These are phyloP conservation scores for Tiphia femorata DNA, from an alignment of 2,888 invertebrate species.

Conservation along the genomic window DNA sequence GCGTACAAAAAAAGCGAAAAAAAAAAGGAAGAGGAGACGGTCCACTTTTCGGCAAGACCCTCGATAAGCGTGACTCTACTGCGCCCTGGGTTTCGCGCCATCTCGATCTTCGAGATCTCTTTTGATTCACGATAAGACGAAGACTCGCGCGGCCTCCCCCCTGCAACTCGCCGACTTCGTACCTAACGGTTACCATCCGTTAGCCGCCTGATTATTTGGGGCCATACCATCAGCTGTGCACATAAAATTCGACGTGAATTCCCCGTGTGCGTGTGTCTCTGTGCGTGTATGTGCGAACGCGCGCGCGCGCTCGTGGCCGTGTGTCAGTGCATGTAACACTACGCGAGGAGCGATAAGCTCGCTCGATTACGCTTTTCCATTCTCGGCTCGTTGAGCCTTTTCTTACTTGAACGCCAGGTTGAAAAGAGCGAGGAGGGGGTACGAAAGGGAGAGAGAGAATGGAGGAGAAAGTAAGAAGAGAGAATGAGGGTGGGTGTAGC, in stretches of 20 bases:
- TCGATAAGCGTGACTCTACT: slow-evolving; percentile 23
- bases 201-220: slow-evolving; percentile 46
- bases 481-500: no score
- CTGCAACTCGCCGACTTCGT: no score
- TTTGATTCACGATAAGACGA: slow-evolving; percentile 33
- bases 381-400: slow-evolving; percentile 10
- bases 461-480: no score
- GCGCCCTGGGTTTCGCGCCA: slow-evolving; percentile 16
- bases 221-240: slow-evolving; percentile 66
- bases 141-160: slow-evolving; percentile 21
- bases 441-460: no score
- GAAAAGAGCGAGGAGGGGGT: no score
- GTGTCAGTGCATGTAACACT: no score
- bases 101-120: slow-evolving; percentile 13
- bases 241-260: slow-evolving; percentile 52
- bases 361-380: slow-evolving; percentile 21
- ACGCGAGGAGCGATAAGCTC: slow-evolving; percentile 18
- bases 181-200: no score
- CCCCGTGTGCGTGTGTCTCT: slow-evolving; percentile 3
- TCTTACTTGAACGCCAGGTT: no score
- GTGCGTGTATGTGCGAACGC: background rate
- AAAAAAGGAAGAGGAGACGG: no score
- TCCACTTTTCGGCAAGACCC: no score
- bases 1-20: background rate
- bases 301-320: background rate